phyloP scores from a whole-genome alignment of 2,888 invertebrate genomes.

The Scaptomyza parva region DNA sequence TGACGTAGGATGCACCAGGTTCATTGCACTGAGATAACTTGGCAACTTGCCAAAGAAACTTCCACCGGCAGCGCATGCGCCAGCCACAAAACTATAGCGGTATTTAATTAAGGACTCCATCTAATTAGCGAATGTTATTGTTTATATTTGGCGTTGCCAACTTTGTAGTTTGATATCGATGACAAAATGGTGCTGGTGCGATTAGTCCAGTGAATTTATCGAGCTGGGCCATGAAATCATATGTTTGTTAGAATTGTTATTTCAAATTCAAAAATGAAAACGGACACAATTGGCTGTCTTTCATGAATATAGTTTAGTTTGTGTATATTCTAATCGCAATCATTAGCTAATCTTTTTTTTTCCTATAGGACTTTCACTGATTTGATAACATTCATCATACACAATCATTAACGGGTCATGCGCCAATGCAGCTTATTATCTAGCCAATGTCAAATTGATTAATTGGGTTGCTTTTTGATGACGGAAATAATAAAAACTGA shows the following conservation, averaged over 20 bases:
- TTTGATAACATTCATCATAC: not conserved
- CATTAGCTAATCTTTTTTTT: not conserved
- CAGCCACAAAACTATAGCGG: conserved; percentile 83
- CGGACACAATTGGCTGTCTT: not conserved
- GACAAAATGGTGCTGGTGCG: not conserved
- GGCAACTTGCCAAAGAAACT: conserved; percentile 88
- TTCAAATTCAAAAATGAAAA: not conserved
- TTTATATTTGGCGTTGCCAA: conserved; percentile 12
- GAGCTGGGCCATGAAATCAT: not conserved
- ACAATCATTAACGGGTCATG: not conserved
- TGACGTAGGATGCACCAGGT: conserved; percentile 28
- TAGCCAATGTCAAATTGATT: not conserved
- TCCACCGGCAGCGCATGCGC: conserved; percentile 86
- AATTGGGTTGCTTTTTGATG: not conserved
- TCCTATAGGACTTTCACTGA: not conserved
- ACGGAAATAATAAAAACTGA: not conserved
- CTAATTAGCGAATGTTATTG: not conserved
- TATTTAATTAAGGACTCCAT: conserved; percentile 67
- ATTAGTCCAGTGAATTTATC: not conserved
- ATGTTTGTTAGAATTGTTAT: not conserved
- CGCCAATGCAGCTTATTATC: not conserved
- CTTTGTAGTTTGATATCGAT: not conserved
- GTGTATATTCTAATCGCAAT: not conserved
- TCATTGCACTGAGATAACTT: conserved; percentile 61
- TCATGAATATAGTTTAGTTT: not conserved